These are phyloP conservation scores for Merodon equestris DNA, from an alignment of 2,888 invertebrate genomes.

Conservation along the genomic window DNA sequence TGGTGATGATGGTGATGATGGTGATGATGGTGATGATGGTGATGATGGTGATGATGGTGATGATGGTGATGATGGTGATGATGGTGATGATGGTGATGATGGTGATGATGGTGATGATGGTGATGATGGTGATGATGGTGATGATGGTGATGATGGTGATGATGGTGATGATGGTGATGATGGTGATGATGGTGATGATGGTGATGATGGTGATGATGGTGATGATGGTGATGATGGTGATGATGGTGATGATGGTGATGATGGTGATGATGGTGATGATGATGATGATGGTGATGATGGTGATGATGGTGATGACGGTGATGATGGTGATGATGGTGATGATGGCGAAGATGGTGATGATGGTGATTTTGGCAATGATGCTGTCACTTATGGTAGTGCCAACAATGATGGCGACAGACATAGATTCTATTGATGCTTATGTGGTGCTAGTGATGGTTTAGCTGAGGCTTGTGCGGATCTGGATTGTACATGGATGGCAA, in stretches of 20 bases:
- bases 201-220: conserved; percentile 6
- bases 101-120: conserved; percentile 6
- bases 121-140: conserved; percentile 6
- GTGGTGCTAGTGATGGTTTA: no score
- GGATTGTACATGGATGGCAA: no score
- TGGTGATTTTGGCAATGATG: no score
- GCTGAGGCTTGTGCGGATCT: no score
- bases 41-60: conserved; percentile 6
- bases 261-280: background rate
- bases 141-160: conserved; percentile 6
- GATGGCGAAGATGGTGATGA: no score
- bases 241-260: background rate
- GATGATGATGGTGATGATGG: background rate
- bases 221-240: conserved; percentile 6
- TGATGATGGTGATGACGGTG: background rate
- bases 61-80: conserved; percentile 6
- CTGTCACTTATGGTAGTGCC: no score
- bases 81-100: conserved; percentile 6
- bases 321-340: background rate
- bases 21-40: conserved; percentile 6
- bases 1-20: conserved; percentile 6
- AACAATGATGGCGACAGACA: no score
- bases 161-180: conserved; percentile 8
- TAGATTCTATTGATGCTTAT: no score
- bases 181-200: background rate